Percentiles rank a stretch among this genome's conserved stretches.
Conservation (phyloP, 2,113 vertebrate genomes). For the Odontesthes bonariensis region DNA sequence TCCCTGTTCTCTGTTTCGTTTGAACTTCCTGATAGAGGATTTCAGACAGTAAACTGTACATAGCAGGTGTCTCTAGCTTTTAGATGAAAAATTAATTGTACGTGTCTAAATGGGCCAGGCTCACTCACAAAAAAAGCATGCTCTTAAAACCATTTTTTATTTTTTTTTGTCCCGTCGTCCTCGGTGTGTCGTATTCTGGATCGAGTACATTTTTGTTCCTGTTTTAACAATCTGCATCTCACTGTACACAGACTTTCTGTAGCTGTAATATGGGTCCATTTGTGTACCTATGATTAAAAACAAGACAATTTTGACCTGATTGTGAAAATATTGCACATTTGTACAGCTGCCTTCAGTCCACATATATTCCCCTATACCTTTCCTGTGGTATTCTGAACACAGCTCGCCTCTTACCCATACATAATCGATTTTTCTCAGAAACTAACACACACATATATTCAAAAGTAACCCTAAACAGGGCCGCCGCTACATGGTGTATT, state of each 20-base stretch:
- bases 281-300: too few species aligned
- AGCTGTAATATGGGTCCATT: too few species aligned
- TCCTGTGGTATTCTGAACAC: not conserved
- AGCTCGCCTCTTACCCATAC: not conserved
- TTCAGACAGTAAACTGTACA: not conserved
- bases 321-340: not conserved
- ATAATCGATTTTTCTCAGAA: not conserved
- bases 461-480: not conserved
- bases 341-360: not conserved
- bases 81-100: not conserved
- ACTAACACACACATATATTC: not conserved
- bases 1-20: constrained; percentile 47
- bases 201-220: too few species aligned
- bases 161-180: too few species aligned
- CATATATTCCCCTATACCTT: not conserved
- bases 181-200: too few species aligned
- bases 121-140: not conserved
- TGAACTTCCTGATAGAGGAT: constrained; percentile 30
- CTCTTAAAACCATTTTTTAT: too few species aligned
- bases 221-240: too few species aligned
- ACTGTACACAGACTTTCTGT: too few species aligned
- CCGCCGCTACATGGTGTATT: not conserved
- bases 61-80: constrained; percentile 18
- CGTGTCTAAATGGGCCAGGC: not conserved
- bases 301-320: too few species aligned